Conservation (phyloP, 2,113 vertebrate species). For the Megaceryle maxima region DNA sequence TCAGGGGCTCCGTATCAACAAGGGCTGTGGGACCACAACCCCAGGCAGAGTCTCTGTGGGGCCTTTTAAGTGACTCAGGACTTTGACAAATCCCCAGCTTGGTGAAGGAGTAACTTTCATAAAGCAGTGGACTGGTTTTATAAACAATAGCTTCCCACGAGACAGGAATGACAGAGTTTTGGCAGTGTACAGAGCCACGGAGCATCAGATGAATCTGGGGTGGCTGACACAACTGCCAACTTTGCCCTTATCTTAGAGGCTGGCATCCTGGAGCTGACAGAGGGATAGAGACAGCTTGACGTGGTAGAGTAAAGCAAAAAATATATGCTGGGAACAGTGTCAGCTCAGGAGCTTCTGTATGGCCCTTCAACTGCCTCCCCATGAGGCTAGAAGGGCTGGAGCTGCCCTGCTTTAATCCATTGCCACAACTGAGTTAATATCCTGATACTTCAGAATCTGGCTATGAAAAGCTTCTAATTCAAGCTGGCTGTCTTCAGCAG, state of each 20-base stretch:
- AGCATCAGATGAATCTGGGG: background rate
- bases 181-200: background rate
- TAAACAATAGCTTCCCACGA: background rate
- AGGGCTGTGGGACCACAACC: background rate
- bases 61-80: background rate
- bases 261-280: slow-evolving; percentile 18
- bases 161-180: background rate
- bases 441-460: background rate
- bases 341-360: background rate
- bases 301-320: background rate
- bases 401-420: background rate
- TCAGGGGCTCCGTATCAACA: background rate
- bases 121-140: background rate
- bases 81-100: background rate
- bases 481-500: background rate
- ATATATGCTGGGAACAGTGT: background rate
- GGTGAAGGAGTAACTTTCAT: background rate
- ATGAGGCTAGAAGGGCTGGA: background rate
- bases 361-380: background rate
- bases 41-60: background rate
- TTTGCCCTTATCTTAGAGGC: background rate
- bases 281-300: background rate
- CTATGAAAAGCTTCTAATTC: background rate
- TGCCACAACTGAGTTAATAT: background rate
- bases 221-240: background rate